These are phyloP conservation scores for Heliothis subflexa DNA, from an alignment of 1,140 invertebrate species.

Conservation along the genomic window DNA sequence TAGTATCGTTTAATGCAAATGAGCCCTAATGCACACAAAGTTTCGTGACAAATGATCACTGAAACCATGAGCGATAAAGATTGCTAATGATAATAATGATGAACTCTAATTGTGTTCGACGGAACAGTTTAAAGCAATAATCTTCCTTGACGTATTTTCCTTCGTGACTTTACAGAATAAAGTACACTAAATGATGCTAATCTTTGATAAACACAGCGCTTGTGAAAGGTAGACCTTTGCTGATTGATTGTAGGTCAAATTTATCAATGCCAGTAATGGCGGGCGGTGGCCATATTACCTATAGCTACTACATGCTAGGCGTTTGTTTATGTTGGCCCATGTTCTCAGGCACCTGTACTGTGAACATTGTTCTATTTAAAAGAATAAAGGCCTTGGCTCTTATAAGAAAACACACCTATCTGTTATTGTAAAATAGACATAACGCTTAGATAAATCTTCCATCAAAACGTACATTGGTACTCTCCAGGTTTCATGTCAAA, in stretches of 20 bases:
- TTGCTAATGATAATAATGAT: constrained; percentile 14
- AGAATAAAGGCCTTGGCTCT: not conserved
- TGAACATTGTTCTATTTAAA: constrained; percentile 46
- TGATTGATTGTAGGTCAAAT: constrained; percentile 52
- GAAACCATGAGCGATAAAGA: not conserved
- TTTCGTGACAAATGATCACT: constrained; percentile 1
- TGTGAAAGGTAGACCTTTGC: constrained; percentile 48
- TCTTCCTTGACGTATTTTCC: constrained; percentile 18
- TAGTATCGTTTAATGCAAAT: not conserved
- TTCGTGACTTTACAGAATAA: constrained; percentile 25
- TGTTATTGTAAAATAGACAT: not conserved
- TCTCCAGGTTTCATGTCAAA: not conserved
- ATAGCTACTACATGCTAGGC: not conserved
- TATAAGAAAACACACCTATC: not conserved
- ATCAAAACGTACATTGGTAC: no score
- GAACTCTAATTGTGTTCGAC: not conserved
- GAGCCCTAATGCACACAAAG: not conserved
- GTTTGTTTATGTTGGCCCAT: constrained; percentile 26
- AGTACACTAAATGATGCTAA: constrained; percentile 21
- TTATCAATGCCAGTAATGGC: constrained; percentile 43
- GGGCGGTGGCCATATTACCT: not conserved
- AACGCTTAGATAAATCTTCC: not conserved
- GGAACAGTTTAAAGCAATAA: constrained; percentile 2
- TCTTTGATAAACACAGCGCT: constrained; percentile 37
- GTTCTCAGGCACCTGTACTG: not conserved